Evolutionary conservation across 2,797 vertebrate species (phyloP).

Genomic region (Pantherophis vulpinus): DNA sequence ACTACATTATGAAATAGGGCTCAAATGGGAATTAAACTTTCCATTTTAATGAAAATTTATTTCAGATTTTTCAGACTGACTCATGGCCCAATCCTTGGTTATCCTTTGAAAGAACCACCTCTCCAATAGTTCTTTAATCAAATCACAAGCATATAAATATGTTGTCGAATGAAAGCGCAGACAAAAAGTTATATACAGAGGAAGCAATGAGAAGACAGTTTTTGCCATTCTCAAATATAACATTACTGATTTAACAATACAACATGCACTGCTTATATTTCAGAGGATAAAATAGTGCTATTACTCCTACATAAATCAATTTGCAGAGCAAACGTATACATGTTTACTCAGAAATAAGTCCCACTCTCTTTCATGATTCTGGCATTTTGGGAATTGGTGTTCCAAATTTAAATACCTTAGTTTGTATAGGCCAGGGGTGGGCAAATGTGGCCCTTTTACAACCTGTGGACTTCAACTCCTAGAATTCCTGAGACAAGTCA

Average conservation of each 20-base stretch:
- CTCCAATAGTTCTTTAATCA: not conserved
- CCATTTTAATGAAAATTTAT: not conserved
- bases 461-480: too few species aligned
- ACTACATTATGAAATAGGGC: not conserved
- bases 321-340: not conserved
- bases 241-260: not conserved
- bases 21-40: not conserved
- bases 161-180: not conserved
- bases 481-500: too few species aligned
- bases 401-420: not conserved
- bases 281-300: not conserved
- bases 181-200: not conserved
- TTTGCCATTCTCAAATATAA: not conserved
- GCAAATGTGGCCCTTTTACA: too few species aligned
- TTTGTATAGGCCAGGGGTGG: not conserved
- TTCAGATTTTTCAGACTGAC: not conserved
- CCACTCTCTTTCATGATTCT: not conserved
- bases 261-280: not conserved
- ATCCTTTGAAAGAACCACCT: not conserved
- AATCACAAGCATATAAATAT: not conserved
- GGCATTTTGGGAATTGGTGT: not conserved
- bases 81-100: not conserved
- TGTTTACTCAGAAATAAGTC: not conserved
- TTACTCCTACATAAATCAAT: not conserved
- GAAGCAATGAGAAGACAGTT: not conserved